phyloP scores from a whole-genome alignment of 2,797 vertebrate genomes.

The Etheostoma nigrum region DNA sequence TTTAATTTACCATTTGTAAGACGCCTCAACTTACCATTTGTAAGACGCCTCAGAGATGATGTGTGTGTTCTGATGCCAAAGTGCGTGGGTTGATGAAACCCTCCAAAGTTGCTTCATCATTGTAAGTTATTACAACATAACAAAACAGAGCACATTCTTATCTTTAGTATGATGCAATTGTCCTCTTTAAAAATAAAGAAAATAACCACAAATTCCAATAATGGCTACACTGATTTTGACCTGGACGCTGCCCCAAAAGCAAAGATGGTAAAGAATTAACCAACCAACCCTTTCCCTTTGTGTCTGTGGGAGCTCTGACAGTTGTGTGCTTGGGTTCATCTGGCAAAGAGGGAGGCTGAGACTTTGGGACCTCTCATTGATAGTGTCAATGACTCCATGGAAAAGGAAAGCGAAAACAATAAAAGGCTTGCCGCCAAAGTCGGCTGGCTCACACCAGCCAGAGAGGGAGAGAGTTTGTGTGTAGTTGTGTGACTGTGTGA shows the following conservation, averaged over 20 bases:
- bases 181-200: constrained; percentile 38
- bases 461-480: constrained; percentile 47
- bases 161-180: constrained; percentile 31
- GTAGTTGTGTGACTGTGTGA: constrained; percentile 57
- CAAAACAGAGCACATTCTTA: constrained; percentile 22
- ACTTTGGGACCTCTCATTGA: constrained; percentile 67
- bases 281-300: constrained; percentile 33
- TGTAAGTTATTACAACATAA: constrained; percentile 20
- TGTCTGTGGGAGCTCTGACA: constrained; percentile 53
- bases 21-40: constrained; percentile 32
- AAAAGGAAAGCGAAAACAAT: constrained; percentile 76
- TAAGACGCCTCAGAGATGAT: constrained; percentile 46
- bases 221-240: constrained; percentile 42
- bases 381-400: constrained; percentile 77
- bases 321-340: constrained; percentile 62
- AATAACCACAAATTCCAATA: constrained; percentile 27
- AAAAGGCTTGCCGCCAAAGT: constrained; percentile 68
- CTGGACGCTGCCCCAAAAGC: constrained; percentile 35
- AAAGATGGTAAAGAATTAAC: constrained; percentile 31
- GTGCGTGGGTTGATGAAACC: constrained; percentile 39
- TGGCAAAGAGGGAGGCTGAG: constrained; percentile 58
- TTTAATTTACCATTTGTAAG: constrained; percentile 57
- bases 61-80: constrained; percentile 61
- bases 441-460: constrained; percentile 55
- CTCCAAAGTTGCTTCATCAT: constrained; percentile 36